Evolutionary conservation across 1,140 invertebrate species (phyloP).

Genomic region (Ips typographus): DNA sequence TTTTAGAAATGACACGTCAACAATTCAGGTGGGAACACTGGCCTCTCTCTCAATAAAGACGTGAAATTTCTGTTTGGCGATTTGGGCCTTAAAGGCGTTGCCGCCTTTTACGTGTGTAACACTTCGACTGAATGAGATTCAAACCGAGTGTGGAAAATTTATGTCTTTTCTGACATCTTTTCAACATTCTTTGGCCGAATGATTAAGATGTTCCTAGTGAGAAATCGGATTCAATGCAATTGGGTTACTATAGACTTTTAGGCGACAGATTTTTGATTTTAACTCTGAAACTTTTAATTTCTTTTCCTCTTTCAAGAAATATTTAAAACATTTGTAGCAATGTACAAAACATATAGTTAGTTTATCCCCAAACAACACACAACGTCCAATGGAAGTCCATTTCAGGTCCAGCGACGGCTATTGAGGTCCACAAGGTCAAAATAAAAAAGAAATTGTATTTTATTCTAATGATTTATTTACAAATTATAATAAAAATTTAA

Average conservation of each 20-base stretch:
- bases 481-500: no score
- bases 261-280: neutral
- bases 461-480: no score
- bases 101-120: conserved; percentile 35
- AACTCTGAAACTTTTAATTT: neutral
- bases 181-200: conserved; percentile 17
- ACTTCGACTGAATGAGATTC: conserved; percentile 31
- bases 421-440: no score
- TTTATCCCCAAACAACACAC: no score
- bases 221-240: neutral
- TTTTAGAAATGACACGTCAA: conserved; percentile 43
- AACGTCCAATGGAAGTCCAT: no score
- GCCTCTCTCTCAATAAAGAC: conserved; percentile 38
- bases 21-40: conserved; percentile 42
- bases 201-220: conserved; percentile 36
- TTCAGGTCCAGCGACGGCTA: no score
- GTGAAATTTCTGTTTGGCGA: conserved; percentile 40
- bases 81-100: conserved; percentile 35
- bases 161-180: conserved; percentile 35
- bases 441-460: no score
- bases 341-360: no score
- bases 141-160: conserved; percentile 36
- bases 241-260: neutral
- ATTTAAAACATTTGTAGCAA: no score
- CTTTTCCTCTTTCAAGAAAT: no score